phyloP scores from a whole-genome alignment of 2,797 vertebrate genomes.

The Phoeniculus purpureus region DNA sequence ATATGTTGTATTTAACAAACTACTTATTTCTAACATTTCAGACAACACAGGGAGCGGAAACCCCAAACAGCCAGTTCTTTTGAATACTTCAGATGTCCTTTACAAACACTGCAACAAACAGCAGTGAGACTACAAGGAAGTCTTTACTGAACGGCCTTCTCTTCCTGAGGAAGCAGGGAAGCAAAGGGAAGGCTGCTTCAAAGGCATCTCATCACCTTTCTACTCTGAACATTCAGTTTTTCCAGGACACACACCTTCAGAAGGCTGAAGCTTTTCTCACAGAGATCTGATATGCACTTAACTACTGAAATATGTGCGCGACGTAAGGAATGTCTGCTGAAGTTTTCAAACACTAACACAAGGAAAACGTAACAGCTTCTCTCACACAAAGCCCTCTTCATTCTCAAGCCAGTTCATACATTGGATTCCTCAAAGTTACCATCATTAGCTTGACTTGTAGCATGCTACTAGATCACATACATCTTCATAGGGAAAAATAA shows the following conservation, averaged over 20 bases:
- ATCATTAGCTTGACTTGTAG: background rate
- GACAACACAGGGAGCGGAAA: background rate
- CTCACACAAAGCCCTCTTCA: background rate
- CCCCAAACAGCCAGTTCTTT: background rate
- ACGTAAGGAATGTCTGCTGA: background rate
- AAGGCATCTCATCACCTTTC: background rate
- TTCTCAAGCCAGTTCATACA: background rate
- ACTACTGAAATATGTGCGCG: background rate
- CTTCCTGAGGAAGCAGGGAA: background rate
- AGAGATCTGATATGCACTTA: background rate
- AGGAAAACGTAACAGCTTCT: background rate
- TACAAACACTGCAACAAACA: background rate
- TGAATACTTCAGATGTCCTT: background rate
- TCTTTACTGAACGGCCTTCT: background rate
- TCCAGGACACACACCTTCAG: background rate
- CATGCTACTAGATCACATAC: background rate
- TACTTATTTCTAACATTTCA: background rate
- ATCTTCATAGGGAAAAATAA: background rate
- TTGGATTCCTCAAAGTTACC: background rate
- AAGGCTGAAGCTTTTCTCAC: background rate
- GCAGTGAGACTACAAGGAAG: background rate
- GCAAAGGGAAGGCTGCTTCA: background rate
- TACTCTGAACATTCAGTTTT: background rate
- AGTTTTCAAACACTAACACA: background rate
- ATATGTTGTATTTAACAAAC: background rate